These are phyloP conservation scores for Mamestra configurata DNA, from an alignment of 1,140 invertebrate genomes.

Conservation along the genomic window DNA sequence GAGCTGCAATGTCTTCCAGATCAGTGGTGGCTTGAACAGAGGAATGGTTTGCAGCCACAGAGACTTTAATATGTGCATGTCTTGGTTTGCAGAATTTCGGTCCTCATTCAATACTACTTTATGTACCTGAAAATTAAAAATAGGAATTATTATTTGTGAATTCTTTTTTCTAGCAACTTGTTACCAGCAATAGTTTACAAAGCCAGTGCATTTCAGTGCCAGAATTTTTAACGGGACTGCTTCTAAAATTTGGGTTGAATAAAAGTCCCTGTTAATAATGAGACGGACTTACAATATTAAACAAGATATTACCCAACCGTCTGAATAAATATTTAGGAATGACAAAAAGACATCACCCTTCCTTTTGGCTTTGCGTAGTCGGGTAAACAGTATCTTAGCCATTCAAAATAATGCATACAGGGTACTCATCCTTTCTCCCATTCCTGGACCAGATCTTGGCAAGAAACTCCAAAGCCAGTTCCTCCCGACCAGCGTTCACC, in stretches of 20 bases:
- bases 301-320: no score
- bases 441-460: conserved; percentile 84
- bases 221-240: no score
- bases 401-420: conserved; percentile 28
- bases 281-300: no score
- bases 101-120: conserved; percentile 60
- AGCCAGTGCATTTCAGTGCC: no score
- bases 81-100: conserved; percentile 8
- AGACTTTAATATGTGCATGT: conserved; percentile 54
- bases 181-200: no score
- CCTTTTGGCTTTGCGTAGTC: no score
- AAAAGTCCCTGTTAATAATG: no score
- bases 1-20: conserved; percentile 67
- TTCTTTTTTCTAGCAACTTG: no score
- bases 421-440: conserved; percentile 70
- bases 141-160: background rate
- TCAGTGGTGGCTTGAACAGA: conserved; percentile 70
- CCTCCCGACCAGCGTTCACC: conserved; percentile 84
- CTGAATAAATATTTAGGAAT: no score
- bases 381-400: no score
- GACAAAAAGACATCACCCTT: no score
- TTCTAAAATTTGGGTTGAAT: no score
- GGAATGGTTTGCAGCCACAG: conserved; percentile 74
- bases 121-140: conserved; percentile 56
- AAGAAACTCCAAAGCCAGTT: conserved; percentile 85